Percentiles rank a stretch among this genome's conserved stretches.
Conservation (phyloP, 1,140 invertebrate species). For the Drosophila funebris region DNA sequence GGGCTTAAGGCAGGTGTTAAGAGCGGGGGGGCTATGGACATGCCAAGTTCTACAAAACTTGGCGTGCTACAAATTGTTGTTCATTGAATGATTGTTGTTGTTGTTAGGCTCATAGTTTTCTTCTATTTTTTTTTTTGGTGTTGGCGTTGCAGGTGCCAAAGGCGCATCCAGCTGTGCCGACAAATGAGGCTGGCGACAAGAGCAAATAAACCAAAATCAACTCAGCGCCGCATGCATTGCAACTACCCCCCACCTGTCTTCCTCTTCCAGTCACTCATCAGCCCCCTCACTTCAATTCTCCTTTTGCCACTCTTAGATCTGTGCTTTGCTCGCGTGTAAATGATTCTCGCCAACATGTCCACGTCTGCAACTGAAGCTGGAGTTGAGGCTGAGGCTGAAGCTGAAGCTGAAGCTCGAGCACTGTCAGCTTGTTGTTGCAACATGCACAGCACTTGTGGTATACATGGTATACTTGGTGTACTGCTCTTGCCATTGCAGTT, state of each 20-base stretch:
- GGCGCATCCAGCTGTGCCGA: constrained; percentile 77
- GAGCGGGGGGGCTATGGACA: background rate
- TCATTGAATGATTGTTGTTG: constrained; percentile 36
- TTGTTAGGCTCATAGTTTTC: background rate
- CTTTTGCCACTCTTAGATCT: background rate
- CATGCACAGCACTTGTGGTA: constrained; percentile 33
- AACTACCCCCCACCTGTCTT: background rate
- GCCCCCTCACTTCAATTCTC: background rate
- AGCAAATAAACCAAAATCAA: constrained; percentile 80
- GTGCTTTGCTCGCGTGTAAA: constrained; percentile 68
- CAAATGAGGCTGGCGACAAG: constrained; percentile 79
- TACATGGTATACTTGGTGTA: background rate
- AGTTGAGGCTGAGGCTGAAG: constrained; percentile 8
- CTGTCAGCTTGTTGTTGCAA: constrained; percentile 40
- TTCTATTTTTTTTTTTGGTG: background rate
- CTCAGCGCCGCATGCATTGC: constrained; percentile 45
- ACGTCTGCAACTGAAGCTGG: constrained; percentile 41
- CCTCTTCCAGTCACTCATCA: background rate
- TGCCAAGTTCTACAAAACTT: constrained; percentile 32
- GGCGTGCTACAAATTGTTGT: constrained; percentile 55
- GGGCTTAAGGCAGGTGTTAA: constrained; percentile 40
- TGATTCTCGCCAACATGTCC: constrained; percentile 73
- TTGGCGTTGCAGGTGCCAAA: constrained; percentile 59
- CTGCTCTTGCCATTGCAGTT: constrained; percentile 33
- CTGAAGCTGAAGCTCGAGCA: constrained; percentile 10